Percentiles rank a stretch among this genome's conserved stretches.
Evolutionary conservation across 1,140 invertebrate species (phyloP).

Genomic region (Schlechtendalia chinensis): DNA sequence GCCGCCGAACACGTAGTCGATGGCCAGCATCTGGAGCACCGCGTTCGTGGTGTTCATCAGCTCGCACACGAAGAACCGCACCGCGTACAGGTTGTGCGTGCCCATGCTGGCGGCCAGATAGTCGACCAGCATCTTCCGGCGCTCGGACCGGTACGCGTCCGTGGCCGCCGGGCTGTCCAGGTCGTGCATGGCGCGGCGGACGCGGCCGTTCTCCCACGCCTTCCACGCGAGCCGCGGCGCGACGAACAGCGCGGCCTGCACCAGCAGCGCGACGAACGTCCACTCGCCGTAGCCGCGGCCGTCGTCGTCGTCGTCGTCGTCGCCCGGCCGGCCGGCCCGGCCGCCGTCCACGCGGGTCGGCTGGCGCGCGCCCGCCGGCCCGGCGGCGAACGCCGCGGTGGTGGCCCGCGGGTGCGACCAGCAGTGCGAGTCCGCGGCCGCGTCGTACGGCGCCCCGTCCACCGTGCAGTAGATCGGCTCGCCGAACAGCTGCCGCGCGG

Average conservation of each 20-base stretch:
- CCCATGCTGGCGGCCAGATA: no score
- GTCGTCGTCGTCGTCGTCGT: constrained; percentile 60
- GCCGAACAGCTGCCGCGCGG: not conserved
- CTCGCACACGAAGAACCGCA: no score
- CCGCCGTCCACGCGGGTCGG: not conserved
- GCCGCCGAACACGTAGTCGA: no score
- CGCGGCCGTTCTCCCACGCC: constrained; percentile 75
- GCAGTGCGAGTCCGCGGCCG: not conserved
- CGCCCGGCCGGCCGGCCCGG: constrained; percentile 54
- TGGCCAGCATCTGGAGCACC: no score
- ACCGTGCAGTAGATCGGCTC: not conserved
- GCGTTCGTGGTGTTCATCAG: no score
- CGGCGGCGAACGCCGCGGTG: not conserved
- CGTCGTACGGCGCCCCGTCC: not conserved
- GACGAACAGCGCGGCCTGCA: constrained; percentile 92
- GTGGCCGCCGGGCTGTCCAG: no score
- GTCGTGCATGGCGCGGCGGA: no score
- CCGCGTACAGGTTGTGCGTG: no score
- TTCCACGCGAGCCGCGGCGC: constrained; percentile 87
- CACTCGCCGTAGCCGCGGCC: constrained; percentile 86
- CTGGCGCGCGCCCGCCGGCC: not conserved
- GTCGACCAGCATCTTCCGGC: no score
- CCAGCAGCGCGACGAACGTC: constrained; percentile 90
- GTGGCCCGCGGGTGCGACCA: not conserved
- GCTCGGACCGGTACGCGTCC: no score